phyloP scores from a whole-genome alignment of 2,888 invertebrate species.

The Rugalucina vietnamica region DNA sequence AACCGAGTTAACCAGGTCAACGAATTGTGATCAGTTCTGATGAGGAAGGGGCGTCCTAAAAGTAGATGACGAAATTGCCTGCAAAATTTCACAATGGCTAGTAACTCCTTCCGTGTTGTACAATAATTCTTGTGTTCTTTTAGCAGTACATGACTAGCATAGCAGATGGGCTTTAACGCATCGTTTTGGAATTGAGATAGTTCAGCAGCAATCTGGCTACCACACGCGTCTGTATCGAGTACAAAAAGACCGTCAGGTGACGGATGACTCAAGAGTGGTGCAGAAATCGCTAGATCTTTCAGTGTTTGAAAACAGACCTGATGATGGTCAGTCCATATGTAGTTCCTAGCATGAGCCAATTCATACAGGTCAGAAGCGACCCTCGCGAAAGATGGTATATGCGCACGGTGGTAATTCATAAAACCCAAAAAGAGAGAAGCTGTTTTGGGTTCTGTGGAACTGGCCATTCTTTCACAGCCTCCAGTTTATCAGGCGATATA shows the following conservation, averaged over 20 bases:
- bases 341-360: background rate
- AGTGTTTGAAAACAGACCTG: background rate
- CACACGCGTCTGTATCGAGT: background rate
- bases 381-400: background rate
- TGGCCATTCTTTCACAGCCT: background rate
- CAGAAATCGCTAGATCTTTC: background rate
- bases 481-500: background rate
- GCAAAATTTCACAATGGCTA: constrained; percentile 34
- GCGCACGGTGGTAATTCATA: constrained; percentile 9
- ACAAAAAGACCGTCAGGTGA: background rate
- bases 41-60: constrained; percentile 12
- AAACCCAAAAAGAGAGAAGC: constrained; percentile 5
- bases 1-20: constrained; percentile 33
- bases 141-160: constrained; percentile 7
- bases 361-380: background rate
- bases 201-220: background rate
- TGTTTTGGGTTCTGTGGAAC: background rate
- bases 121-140: constrained; percentile 32
- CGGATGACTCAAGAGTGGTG: background rate
- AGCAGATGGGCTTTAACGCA: constrained; percentile 8
- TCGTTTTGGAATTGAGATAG: constrained; percentile 15
- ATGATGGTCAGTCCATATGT: background rate
- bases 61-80: constrained; percentile 42
- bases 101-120: constrained; percentile 33
- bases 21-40: constrained; percentile 40